These are phyloP conservation scores for Argyresthia albistria DNA, from an alignment of 2,888 invertebrate genomes.

Conservation along the genomic window DNA sequence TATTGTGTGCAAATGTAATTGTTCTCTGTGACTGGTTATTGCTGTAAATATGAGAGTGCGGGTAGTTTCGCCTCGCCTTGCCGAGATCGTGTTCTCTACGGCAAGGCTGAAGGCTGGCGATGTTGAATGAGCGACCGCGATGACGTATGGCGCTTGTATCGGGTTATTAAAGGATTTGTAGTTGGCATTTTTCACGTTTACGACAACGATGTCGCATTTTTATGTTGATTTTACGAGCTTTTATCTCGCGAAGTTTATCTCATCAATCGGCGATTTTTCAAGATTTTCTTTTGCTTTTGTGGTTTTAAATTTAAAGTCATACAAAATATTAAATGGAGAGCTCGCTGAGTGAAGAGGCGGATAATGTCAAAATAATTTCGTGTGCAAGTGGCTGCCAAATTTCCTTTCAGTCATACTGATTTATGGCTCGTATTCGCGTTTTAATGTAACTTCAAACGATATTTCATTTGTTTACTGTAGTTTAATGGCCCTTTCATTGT, in stretches of 20 bases:
- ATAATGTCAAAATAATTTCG: not conserved
- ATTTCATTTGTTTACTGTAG: slow-evolving; percentile 11
- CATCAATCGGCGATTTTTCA: not conserved
- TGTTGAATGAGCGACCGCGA: slow-evolving; percentile 11
- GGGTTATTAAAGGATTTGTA: slow-evolving; percentile 12
- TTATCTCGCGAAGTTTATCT: not conserved
- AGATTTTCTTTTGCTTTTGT: not conserved
- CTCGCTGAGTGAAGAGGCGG: not conserved
- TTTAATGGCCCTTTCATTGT: slow-evolving; percentile 9
- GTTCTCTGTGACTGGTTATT: slow-evolving; percentile 47
- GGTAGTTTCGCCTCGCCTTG: slow-evolving; percentile 22
- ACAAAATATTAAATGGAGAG: not conserved
- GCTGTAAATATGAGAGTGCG: slow-evolving; percentile 22
- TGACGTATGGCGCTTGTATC: slow-evolving; percentile 19
- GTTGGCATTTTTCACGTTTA: slow-evolving; percentile 15
- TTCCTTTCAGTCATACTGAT: not conserved
- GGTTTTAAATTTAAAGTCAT: not conserved
- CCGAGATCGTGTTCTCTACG: slow-evolving; percentile 21
- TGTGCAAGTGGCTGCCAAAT: not conserved
- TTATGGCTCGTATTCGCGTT: slow-evolving; percentile 1
- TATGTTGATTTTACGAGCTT: slow-evolving; percentile 9
- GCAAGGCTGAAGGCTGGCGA: not conserved
- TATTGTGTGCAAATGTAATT: slow-evolving; percentile 69
- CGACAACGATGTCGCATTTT: slow-evolving; percentile 7
- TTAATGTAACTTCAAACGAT: slow-evolving; percentile 3